Conservation (phyloP, 2,888 invertebrate genomes). For the Polydrusus cervinus region DNA sequence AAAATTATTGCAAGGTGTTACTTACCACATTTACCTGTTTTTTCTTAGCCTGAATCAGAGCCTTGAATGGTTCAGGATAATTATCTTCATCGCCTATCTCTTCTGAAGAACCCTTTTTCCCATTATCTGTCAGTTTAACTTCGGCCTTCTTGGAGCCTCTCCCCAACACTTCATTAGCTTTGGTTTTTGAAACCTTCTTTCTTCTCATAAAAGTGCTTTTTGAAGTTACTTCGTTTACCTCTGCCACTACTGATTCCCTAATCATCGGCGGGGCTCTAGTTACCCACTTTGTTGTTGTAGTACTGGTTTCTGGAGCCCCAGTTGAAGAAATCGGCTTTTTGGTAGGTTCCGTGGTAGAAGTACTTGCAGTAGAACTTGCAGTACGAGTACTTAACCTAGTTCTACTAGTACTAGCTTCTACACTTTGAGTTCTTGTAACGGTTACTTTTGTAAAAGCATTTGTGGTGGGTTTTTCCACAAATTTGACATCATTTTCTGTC, state of each 20-base stretch:
- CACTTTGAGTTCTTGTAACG: conserved; percentile 55
- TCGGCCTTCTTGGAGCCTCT: conserved; percentile 63
- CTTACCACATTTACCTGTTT: conserved; percentile 59
- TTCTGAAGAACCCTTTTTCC: conserved; percentile 70
- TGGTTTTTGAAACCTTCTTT: conserved; percentile 53
- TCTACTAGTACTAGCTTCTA: conserved; percentile 60
- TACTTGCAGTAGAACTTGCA: conserved; percentile 23
- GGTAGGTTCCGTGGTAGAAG: conserved; percentile 43
- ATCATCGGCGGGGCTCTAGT: conserved; percentile 51
- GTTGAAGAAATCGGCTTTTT: conserved; percentile 40
- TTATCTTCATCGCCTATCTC: conserved; percentile 77
- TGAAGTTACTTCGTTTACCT: conserved; percentile 67
- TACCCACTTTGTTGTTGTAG: conserved; percentile 51
- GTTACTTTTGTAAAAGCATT: conserved; percentile 47
- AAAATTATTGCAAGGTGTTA: too few relatives aligned
- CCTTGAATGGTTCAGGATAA: conserved; percentile 79
- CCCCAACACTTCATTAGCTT: conserved; percentile 52
- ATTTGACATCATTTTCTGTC: conserved; percentile 62
- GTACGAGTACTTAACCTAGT: conserved; percentile 31
- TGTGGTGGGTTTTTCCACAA: conserved; percentile 58
- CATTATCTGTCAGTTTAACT: conserved; percentile 56
- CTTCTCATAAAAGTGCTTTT: conserved; percentile 64
- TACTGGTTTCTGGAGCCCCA: conserved; percentile 44
- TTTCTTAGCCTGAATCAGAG: conserved; percentile 77
- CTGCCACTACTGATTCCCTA: conserved; percentile 66